These are phyloP conservation scores for Apodemus speciosus DNA, from an alignment of 2,113 vertebrate species.

Conservation along the genomic window DNA sequence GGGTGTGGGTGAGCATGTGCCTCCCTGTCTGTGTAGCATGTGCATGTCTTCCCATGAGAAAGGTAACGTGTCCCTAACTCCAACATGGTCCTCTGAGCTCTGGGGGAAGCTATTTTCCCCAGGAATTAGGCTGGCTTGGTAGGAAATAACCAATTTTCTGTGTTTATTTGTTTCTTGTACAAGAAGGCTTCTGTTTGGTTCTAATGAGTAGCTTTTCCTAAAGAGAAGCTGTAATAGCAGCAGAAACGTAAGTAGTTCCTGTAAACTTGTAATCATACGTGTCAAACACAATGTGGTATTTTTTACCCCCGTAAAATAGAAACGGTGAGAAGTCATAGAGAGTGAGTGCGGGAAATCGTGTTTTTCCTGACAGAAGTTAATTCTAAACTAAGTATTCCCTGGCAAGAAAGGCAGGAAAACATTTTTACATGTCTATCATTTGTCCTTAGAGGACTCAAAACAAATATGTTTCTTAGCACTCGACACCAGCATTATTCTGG, in stretches of 20 bases:
- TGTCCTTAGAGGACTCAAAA: slow-evolving; percentile 88
- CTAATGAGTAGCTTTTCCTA: slow-evolving; percentile 82
- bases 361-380: slow-evolving; percentile 89
- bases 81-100: not conserved
- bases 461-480: slow-evolving; percentile 86
- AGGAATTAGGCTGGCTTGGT: not conserved
- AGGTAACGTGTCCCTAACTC: not conserved
- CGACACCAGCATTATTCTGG: slow-evolving; percentile 84
- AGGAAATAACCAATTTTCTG: not conserved
- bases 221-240: slow-evolving; percentile 74
- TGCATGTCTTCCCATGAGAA: not conserved
- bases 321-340: slow-evolving; percentile 73
- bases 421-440: slow-evolving; percentile 87
- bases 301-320: slow-evolving; percentile 76
- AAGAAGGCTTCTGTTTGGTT: slow-evolving; percentile 54
- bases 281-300: slow-evolving; percentile 85
- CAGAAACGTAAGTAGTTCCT: slow-evolving; percentile 77
- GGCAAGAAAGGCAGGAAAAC: slow-evolving; percentile 84
- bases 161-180: slow-evolving; percentile 58
- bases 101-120: accelerated
- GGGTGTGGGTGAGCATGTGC: not conserved
- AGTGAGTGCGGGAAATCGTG: slow-evolving; percentile 76
- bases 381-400: slow-evolving; percentile 87
- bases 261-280: slow-evolving; percentile 85
- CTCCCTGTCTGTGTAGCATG: not conserved